Evolutionary conservation across 1,140 invertebrate genomes (phyloP).

Genomic region (Leptestheria dahalacensis): DNA sequence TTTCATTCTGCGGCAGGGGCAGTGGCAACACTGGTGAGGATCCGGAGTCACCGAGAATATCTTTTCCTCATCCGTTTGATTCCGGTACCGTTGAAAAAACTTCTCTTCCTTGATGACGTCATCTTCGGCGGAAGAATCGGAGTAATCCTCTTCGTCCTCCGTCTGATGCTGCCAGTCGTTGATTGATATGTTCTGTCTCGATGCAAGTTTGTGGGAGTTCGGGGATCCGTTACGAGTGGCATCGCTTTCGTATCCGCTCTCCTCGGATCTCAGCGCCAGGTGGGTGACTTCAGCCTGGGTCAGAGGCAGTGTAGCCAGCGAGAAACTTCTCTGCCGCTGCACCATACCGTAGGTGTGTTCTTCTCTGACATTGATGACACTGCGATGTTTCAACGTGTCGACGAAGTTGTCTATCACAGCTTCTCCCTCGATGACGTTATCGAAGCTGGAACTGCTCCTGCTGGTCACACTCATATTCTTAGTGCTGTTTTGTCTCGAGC

Average conservation of each 20-base stretch:
- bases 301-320: constrained; percentile 20
- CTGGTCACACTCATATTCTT: constrained; percentile 8
- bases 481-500: constrained; percentile 19
- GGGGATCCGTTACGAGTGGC: constrained; percentile 38
- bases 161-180: constrained; percentile 27
- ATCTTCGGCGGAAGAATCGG: not conserved
- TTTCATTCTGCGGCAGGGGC: not conserved
- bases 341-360: constrained; percentile 20
- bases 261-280: constrained; percentile 33
- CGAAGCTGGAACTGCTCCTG: constrained; percentile 17
- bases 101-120: too few relatives aligned
- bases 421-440: constrained; percentile 21
- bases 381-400: constrained; percentile 17
- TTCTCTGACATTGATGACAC: constrained; percentile 23
- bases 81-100: too few relatives aligned
- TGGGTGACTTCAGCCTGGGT: constrained; percentile 13
- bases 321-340: constrained; percentile 15
- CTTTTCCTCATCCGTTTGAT: not conserved
- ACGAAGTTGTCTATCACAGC: too few relatives aligned
- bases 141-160: constrained; percentile 13
- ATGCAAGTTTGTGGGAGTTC: too few relatives aligned
- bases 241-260: constrained; percentile 48
- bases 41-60: not conserved
- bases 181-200: constrained; percentile 22
- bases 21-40: not conserved